These are phyloP conservation scores for Parochlus steinenii DNA, from an alignment of 2,888 invertebrate genomes.

Conservation along the genomic window DNA sequence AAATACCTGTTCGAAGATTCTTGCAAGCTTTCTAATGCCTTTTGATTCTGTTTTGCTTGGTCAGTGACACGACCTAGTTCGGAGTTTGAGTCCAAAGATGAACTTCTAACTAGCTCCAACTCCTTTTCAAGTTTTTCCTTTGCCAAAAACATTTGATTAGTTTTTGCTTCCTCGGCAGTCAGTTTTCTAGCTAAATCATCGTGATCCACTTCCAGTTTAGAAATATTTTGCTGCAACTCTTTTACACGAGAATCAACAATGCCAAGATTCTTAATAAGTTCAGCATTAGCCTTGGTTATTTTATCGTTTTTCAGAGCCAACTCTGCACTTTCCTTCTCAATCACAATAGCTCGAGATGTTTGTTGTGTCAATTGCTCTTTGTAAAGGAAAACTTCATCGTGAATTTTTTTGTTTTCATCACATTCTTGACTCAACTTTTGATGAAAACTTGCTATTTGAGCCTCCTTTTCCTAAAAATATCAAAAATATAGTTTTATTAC, in stretches of 20 bases:
- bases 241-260: conserved; percentile 32
- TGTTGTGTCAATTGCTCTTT: no score
- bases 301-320: conserved; percentile 8
- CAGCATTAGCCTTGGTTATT: conserved; percentile 20
- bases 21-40: conserved; percentile 35
- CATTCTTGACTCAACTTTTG: no score
- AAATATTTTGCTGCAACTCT: conserved; percentile 26
- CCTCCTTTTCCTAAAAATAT: no score
- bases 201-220: conserved; percentile 34
- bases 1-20: conserved; percentile 25
- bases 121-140: conserved; percentile 42
- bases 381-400: no score
- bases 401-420: no score
- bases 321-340: conserved; percentile 12
- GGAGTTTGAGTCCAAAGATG: conserved; percentile 41
- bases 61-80: conserved; percentile 38
- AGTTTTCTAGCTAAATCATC: conserved; percentile 42
- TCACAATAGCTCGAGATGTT: no score
- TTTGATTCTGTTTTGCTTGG: conserved; percentile 39
- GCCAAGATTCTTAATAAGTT: conserved; percentile 31
- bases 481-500: no score
- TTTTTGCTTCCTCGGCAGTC: conserved; percentile 37
- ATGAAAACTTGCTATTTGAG: no score
- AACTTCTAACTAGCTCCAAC: conserved; percentile 39
- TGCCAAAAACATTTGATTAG: conserved; percentile 35